Percentiles rank a stretch among this genome's conserved stretches.
Conservation (phyloP, 2,888 invertebrate species). For the Drosophila paranaensis region DNA sequence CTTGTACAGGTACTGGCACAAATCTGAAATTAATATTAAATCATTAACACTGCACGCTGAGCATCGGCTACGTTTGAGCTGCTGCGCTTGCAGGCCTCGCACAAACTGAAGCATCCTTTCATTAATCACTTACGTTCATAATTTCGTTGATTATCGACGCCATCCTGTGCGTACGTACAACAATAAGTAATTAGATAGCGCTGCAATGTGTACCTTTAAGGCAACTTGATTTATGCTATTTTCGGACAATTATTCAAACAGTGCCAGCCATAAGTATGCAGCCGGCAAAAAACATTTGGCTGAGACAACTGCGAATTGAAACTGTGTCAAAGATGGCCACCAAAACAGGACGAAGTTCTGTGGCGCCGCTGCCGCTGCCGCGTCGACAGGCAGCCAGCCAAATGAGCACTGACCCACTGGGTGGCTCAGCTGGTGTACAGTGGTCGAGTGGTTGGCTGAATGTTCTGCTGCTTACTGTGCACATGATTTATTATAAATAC, state of each 20-base stretch:
- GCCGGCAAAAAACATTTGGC: constrained; percentile 12
- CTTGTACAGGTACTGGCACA: constrained; percentile 15
- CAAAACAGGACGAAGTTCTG: constrained; percentile 46
- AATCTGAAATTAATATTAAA: constrained; percentile 44
- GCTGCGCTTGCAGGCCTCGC: not conserved
- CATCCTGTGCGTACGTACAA: constrained; percentile 7
- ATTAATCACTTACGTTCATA: constrained; percentile 35
- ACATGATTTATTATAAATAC: constrained; percentile 67
- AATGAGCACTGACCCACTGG: constrained; percentile 36
- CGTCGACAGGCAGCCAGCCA: constrained; percentile 44
- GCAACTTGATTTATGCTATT: constrained; percentile 63
- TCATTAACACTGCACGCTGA: constrained; percentile 36
- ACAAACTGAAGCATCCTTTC: constrained; percentile 15
- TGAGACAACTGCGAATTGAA: constrained; percentile 56
- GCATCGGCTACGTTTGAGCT: constrained; percentile 6
- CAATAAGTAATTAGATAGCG: constrained; percentile 29
- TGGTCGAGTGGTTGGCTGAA: constrained; percentile 22
- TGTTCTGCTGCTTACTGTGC: constrained; percentile 44
- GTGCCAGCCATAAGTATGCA: constrained; percentile 18
- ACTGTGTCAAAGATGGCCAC: constrained; percentile 60
- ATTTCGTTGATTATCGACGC: constrained; percentile 20
- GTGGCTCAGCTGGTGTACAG: constrained; percentile 15
- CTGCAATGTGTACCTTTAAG: constrained; percentile 8
- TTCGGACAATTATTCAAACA: constrained; percentile 61
- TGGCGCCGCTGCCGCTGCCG: constrained; percentile 50